Conservation (phyloP, 2,113 vertebrate genomes). For the Pelobates fuscus region DNA sequence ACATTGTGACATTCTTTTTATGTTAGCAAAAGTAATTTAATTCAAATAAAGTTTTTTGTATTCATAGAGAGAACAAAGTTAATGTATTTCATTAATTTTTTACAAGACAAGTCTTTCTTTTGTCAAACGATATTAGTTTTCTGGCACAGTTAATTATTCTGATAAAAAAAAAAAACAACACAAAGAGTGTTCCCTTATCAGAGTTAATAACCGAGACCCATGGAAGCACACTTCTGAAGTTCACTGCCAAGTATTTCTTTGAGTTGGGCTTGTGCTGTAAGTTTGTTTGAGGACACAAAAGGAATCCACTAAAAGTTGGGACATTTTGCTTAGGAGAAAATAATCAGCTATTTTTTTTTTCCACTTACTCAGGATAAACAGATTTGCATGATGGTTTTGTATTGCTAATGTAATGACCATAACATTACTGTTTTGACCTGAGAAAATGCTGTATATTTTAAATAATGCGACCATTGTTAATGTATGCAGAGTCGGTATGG, state of each 20-base stretch:
- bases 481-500: no score
- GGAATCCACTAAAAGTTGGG: background rate
- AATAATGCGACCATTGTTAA: no score
- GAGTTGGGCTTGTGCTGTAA: background rate
- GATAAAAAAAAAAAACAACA: conserved; percentile 26
- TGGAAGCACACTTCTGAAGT: conserved; percentile 16
- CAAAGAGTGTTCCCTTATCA: conserved; percentile 43
- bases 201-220: conserved; percentile 30
- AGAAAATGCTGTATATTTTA: no score
- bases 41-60: conserved; percentile 4
- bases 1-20: background rate
- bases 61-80: conserved; percentile 14
- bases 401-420: background rate
- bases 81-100: conserved; percentile 35
- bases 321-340: conserved; percentile 12
- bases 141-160: conserved; percentile 42
- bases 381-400: background rate
- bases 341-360: conserved; percentile 24
- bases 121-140: conserved; percentile 26
- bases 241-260: conserved; percentile 20
- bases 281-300: conserved; percentile 44
- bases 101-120: conserved; percentile 21
- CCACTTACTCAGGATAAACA: conserved; percentile 16
- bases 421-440: background rate
- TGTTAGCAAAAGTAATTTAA: background rate